Evolutionary conservation across 2,888 invertebrate genomes (phyloP).

Genomic region (Ormyrus thymus): DNA sequence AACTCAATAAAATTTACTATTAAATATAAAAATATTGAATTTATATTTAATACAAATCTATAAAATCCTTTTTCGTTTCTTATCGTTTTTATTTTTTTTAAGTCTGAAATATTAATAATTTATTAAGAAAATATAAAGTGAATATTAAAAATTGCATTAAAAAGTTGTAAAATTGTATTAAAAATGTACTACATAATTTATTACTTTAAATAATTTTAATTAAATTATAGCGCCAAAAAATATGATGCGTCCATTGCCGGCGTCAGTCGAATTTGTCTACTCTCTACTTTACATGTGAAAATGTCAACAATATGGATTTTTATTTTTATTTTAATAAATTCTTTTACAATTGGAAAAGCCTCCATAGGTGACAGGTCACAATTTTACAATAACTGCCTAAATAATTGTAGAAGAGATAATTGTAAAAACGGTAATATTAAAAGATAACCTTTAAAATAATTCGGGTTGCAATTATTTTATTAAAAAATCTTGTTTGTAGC

Average conservation of each 20-base stretch:
- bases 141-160: not conserved
- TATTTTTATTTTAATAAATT: constrained; percentile 41
- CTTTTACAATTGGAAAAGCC: constrained; percentile 45
- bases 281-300: constrained; percentile 39
- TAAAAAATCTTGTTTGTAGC: constrained; percentile 58
- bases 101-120: not conserved
- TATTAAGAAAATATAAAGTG: not conserved
- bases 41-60: constrained; percentile 5
- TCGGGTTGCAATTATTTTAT: constrained; percentile 16
- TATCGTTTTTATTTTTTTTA: not conserved
- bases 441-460: constrained; percentile 43
- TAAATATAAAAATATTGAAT: constrained; percentile 11
- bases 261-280: constrained; percentile 42
- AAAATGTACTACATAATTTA: constrained; percentile 6
- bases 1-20: constrained; percentile 53
- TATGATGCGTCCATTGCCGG: too few relatives aligned
- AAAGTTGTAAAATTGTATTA: not conserved
- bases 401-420: constrained; percentile 74
- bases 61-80: too few relatives aligned
- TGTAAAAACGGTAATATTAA: constrained; percentile 76
- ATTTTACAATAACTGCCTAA: constrained; percentile 78
- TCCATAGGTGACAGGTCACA: constrained; percentile 78
- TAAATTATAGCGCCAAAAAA: too few relatives aligned
- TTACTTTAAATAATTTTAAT: too few relatives aligned
- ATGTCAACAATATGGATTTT: constrained; percentile 49